Percentiles rank a stretch among this genome's conserved stretches.
Conservation (phyloP, 2,113 vertebrate genomes). For the Leuciscus idus region DNA sequence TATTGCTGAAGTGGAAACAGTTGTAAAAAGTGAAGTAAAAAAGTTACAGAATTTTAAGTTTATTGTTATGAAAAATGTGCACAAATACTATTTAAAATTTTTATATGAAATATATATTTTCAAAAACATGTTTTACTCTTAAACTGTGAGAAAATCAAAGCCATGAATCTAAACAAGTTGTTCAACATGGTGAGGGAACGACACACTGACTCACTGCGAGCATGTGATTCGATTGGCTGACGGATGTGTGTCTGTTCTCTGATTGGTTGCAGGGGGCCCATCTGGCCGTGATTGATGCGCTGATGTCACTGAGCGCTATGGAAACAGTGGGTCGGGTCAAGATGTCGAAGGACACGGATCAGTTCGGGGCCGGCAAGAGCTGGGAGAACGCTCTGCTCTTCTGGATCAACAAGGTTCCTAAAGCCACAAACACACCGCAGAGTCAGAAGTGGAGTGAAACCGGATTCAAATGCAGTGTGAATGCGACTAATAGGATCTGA, state of each 20-base stretch:
- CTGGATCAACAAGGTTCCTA: conserved; percentile 87
- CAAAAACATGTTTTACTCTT: too few species aligned
- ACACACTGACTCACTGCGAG: not conserved
- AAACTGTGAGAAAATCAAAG: too few species aligned
- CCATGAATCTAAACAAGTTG: too few species aligned
- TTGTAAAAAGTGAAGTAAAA: too few species aligned
- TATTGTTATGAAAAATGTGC: too few species aligned
- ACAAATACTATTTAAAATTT: too few species aligned
- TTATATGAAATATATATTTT: too few species aligned
- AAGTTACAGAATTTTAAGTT: too few species aligned
- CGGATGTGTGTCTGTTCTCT: conserved; percentile 26
- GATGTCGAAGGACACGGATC: conserved; percentile 73
- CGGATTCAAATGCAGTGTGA: not conserved
- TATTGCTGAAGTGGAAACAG: too few species aligned
- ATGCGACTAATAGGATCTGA: not conserved
- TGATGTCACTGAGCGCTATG: conserved; percentile 84
- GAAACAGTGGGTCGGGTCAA: conserved; percentile 78
- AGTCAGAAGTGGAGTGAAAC: not conserved
- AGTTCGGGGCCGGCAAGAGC: conserved; percentile 69
- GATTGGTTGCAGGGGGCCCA: conserved; percentile 78
- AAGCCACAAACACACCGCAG: not conserved
- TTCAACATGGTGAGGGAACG: conserved; percentile 79
- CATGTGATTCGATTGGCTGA: not conserved
- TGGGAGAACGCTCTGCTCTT: conserved; percentile 86
- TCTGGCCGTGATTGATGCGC: conserved; percentile 84